Base-by-base conservation (phyloP, 2,113 vertebrate species). In the Rhizomys pruinosus region DNA sequence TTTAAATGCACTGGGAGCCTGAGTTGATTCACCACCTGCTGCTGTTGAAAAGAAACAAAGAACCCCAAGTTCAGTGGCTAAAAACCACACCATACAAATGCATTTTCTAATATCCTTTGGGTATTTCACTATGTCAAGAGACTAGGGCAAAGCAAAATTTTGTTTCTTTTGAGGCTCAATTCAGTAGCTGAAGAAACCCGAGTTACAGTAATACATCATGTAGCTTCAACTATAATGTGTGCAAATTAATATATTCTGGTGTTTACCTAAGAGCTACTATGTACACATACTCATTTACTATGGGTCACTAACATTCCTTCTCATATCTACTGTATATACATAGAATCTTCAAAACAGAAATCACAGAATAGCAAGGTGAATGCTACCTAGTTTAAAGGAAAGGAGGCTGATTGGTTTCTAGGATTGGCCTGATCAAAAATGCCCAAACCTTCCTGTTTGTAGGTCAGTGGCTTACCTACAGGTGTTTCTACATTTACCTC, bases 1-100 rank as follows among this genome's bases (percentile, higher is more conserved):
- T 96, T 99, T 99, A 97, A 98, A 98, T 86, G 99, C 98, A 96
- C 99, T 98, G 93, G 99, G 98, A 96, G 98, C 98, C 97, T 99
- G 99, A 95, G 98, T 98, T 82, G 98, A 97, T 97, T 99, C 99
- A 95, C 99, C 98, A 92, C 97, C 98, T 95, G 98, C 96, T 97
- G 99, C 96, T 96, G 98, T 98, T 97, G 97, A 52, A 84, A 89
- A 91, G 52, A 95, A 74, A 87, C 59, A 96, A 97, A 92, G 1
- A 37, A 76, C 78, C 69, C 52, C 19, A 74, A 80, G 92, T 91
- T 96, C 97, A 88, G 97, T 84, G 93, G 91, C 94, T 97, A 94
- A 93, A 96, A 94, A 64, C 19, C 39, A 81, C 25, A 87, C 19
- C 39, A 81, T 20, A 87, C 3, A 59, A 37, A 55, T 39, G 37